These are phyloP conservation scores for Clusia tigrina DNA, from an alignment of 2,888 invertebrate species.

Conservation along the genomic window DNA sequence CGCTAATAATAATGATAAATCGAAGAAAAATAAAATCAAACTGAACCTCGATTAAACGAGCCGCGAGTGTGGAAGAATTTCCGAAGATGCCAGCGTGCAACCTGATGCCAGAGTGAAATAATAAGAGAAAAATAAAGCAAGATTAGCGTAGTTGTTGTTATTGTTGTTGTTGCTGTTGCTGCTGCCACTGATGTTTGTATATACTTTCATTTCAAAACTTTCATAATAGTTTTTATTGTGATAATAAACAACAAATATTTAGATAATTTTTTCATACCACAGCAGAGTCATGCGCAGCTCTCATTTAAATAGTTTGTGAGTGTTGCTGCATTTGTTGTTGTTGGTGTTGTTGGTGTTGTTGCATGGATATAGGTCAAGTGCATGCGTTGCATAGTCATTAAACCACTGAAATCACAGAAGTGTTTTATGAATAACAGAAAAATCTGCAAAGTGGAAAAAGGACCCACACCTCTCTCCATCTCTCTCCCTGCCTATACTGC, in stretches of 20 bases:
- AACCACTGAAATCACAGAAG: too few relatives aligned
- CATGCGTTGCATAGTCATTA: too few relatives aligned
- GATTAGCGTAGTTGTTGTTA: neutral
- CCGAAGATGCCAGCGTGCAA: neutral
- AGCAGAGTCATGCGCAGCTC: neutral
- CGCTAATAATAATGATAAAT: too few relatives aligned
- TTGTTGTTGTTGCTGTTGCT: slow-evolving; percentile 1
- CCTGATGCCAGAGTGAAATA: neutral
- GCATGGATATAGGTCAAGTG: neutral
- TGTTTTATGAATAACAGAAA: too few relatives aligned
- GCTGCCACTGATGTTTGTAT: neutral
- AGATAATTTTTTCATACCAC: too few relatives aligned
- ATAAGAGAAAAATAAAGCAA: neutral
- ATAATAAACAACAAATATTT: too few relatives aligned
- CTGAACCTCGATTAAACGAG: neutral
- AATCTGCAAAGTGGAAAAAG: too few relatives aligned
- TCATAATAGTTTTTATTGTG: neutral
- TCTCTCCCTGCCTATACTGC: too few relatives aligned
- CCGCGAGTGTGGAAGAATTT: neutral
- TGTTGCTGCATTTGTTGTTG: too few relatives aligned
- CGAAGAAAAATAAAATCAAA: slow-evolving; percentile 1
- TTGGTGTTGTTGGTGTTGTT: too few relatives aligned
- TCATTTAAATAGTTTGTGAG: neutral
- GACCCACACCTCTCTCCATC: too few relatives aligned
- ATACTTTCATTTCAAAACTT: neutral